Conservation (phyloP, 2,797 vertebrate genomes). For the Novumbra hubbsi region DNA sequence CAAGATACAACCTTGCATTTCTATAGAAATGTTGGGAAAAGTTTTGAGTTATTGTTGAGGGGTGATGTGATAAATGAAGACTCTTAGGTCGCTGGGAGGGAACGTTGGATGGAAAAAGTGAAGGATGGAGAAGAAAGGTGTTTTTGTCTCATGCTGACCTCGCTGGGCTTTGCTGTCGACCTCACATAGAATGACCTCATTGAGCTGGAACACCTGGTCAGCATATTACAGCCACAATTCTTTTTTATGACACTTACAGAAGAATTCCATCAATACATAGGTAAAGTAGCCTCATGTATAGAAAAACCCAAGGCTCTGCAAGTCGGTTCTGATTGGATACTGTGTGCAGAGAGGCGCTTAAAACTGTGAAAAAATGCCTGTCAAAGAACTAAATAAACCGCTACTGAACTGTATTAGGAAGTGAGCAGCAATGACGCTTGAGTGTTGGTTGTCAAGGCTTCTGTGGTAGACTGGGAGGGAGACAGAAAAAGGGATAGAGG, state of each 20-base stretch:
- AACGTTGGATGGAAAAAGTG: conserved; percentile 44
- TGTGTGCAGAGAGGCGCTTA: background rate
- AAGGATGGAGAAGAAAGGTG: conserved; percentile 39
- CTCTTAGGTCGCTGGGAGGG: conserved; percentile 22
- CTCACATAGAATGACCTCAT: conserved; percentile 44
- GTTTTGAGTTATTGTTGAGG: conserved; percentile 42
- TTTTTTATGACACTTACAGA: background rate
- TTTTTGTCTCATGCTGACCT: conserved; percentile 15
- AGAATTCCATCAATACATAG: background rate
- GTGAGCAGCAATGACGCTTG: background rate
- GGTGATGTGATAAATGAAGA: conserved; percentile 48
- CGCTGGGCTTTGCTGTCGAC: conserved; percentile 34
- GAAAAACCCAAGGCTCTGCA: no score
- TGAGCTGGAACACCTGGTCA: conserved; percentile 59
- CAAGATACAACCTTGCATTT: conserved; percentile 22
- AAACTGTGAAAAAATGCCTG: background rate
- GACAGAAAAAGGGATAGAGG: no score
- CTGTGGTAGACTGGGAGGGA: no score
- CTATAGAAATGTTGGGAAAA: conserved; percentile 18
- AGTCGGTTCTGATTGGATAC: background rate
- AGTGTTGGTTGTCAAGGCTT: background rate
- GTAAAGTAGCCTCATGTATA: background rate
- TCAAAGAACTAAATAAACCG: background rate
- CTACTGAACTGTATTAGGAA: background rate
- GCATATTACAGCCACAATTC: background rate